These are phyloP conservation scores for Venustaconcha ellipsiformis DNA, from an alignment of 1,140 invertebrate species.

Conservation along the genomic window DNA sequence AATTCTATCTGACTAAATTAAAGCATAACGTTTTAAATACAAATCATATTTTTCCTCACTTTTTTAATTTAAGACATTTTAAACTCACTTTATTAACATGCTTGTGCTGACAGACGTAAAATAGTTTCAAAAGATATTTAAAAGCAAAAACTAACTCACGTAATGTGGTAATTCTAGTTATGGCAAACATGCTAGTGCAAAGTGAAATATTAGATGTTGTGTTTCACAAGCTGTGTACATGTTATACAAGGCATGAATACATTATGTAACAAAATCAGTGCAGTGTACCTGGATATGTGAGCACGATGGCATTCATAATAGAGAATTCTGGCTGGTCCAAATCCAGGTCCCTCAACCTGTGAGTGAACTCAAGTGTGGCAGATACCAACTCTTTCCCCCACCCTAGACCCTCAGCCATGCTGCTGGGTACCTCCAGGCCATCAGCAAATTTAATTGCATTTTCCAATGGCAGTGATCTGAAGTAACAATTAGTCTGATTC, in stretches of 20 bases:
- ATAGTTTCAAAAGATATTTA: no score
- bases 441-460: constrained; percentile 59
- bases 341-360: constrained; percentile 54
- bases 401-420: constrained; percentile 53
- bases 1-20: neutral
- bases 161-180: neutral
- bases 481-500: neutral
- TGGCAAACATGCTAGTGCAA: neutral
- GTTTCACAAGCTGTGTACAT: neutral
- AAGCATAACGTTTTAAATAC: neutral
- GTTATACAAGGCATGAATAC: neutral
- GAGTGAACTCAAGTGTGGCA: constrained; percentile 61
- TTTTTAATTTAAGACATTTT: neutral
- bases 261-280: neutral
- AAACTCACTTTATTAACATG: no score
- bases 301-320: constrained; percentile 64
- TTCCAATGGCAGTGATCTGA: constrained; percentile 54
- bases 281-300: constrained; percentile 64
- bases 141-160: neutral
- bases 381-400: constrained; percentile 65
- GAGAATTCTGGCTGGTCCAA: constrained; percentile 64
- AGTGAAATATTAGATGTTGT: neutral
- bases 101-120: no score
- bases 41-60: neutral
- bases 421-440: constrained; percentile 48